phyloP scores from a whole-genome alignment of 1,140 invertebrate species.

The Tigriopus japonicus region DNA sequence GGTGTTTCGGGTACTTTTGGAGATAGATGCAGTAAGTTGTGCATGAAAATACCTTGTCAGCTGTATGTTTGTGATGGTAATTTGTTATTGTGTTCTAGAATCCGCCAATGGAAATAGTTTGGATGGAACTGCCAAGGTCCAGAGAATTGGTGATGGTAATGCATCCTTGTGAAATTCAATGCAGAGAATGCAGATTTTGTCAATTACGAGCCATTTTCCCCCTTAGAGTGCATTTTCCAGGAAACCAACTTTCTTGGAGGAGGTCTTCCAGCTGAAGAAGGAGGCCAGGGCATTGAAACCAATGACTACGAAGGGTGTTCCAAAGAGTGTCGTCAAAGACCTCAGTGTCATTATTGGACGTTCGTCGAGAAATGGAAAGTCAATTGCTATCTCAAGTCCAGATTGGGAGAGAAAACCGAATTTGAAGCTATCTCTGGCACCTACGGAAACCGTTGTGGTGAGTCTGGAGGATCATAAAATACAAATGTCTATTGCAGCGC shows the following conservation, averaged over 20 bases:
- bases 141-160: no score
- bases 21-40: neutral
- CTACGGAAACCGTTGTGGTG: neutral
- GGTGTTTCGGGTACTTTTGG: neutral
- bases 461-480: no score
- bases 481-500: no score
- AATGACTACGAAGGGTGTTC: no score
- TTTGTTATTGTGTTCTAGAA: no score
- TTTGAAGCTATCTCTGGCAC: neutral
- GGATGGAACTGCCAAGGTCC: no score
- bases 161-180: no score
- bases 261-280: neutral
- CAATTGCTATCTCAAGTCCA: neutral
- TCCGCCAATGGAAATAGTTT: no score
- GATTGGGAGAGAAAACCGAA: neutral
- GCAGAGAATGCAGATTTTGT: no score
- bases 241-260: conserved; percentile 1
- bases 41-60: no score
- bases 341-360: conserved; percentile 1
- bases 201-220: no score
- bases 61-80: no score
- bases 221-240: neutral
- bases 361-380: conserved; percentile 1
- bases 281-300: neutral
- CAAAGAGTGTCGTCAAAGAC: conserved; percentile 1